phyloP scores from a whole-genome alignment of 1,140 invertebrate genomes.

The Apis mellifera region Amel_HAv3.1 CM009931.2:17724501-17725000 shows the following conservation, averaged over 20 bases:
- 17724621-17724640: no score
- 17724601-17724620: no score
- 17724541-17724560: conserved; percentile 40
- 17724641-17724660: no score
- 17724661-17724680: no score
- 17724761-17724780: no score
- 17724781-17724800: no score
- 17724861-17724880: not conserved
- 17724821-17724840: not conserved
- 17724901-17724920: not conserved
- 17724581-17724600: conserved; percentile 1
- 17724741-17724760: no score
- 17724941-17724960: conserved; percentile 62
- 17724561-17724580: conserved; percentile 8
- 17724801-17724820: not conserved
- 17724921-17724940: not conserved
- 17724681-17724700: no score
- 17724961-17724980: conserved; percentile 68
- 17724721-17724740: no score
- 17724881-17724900: not conserved
- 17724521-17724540: conserved; percentile 69
- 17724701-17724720: no score
- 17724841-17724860: no score
- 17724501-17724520: conserved; percentile 63
- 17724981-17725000: conserved; percentile 76